A percentile compares a stretch with the other conserved stretches of the same genome.
phyloP scores from a whole-genome alignment of 1,140 invertebrate species.

The Drosophila seguyi region DNA sequence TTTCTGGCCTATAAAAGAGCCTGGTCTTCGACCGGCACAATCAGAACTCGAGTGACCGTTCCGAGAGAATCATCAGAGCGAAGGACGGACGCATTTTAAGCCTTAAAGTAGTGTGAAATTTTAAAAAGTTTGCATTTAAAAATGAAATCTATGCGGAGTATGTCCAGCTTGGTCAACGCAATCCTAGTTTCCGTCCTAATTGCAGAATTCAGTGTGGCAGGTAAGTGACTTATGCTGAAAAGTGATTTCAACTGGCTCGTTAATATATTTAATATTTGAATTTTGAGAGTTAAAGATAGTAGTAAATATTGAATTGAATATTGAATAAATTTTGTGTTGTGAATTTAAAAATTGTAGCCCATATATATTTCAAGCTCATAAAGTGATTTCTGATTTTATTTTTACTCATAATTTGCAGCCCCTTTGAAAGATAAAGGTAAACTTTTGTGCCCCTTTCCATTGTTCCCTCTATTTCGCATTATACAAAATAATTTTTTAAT shows the following conservation, averaged over 20 bases:
- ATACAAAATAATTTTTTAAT: too few relatives aligned
- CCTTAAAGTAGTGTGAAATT: not conserved
- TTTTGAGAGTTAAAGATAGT: not conserved
- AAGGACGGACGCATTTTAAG: not conserved
- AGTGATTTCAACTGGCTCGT: not conserved
- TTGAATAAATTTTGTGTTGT: too few relatives aligned
- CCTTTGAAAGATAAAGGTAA: constrained; percentile 46
- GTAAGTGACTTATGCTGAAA: constrained; percentile 48
- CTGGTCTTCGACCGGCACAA: constrained; percentile 40
- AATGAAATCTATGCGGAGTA: constrained; percentile 67
- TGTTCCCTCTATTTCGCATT: not conserved
- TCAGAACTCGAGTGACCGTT: constrained; percentile 59
- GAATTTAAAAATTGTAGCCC: too few relatives aligned
- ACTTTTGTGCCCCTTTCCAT: too few relatives aligned
- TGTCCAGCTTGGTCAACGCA: constrained; percentile 45
- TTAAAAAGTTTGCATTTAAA: constrained; percentile 3
- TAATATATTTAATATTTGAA: too few relatives aligned
- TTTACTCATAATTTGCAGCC: constrained; percentile 29
- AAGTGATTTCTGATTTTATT: not conserved
- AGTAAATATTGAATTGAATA: too few relatives aligned
- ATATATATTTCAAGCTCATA: too few relatives aligned
- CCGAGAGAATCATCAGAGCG: constrained; percentile 44
- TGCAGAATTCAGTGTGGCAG: constrained; percentile 60
- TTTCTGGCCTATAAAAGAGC: constrained; percentile 76
- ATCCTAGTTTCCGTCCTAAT: constrained; percentile 61